These are phyloP conservation scores for Litoditis marina DNA, from an alignment of 2,888 invertebrate genomes.

Conservation along the genomic window DNA sequence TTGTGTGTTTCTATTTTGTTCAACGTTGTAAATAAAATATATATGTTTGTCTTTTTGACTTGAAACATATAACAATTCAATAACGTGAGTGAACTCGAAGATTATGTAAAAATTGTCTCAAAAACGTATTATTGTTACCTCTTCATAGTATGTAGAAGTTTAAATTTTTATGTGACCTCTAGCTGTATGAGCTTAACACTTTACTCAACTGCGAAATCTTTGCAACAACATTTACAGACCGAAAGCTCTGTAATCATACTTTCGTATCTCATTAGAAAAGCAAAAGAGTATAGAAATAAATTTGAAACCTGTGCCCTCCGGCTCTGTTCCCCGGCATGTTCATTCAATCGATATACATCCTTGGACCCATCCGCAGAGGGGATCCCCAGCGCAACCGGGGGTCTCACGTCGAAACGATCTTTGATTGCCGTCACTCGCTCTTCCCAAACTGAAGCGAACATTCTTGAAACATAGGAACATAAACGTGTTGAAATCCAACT, in stretches of 20 bases:
- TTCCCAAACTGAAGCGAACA: slow-evolving; percentile 9
- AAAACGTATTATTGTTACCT: no score
- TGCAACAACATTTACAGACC: no score
- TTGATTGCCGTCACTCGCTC: neutral
- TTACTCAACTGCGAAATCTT: neutral
- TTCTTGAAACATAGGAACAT: neutral
- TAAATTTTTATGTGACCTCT: no score
- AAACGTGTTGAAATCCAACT: neutral
- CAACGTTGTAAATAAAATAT: no score
- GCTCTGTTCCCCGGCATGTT: slow-evolving; percentile 11
- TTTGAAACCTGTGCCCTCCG: slow-evolving; percentile 6
- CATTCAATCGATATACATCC: slow-evolving; percentile 9
- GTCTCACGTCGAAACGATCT: slow-evolving; percentile 1
- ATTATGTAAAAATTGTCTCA: no score
- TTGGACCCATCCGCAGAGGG: slow-evolving; percentile 15
- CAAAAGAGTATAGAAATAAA: neutral
- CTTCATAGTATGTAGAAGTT: no score
- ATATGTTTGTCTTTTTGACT: no score
- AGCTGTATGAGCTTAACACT: neutral
- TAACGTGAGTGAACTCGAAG: no score
- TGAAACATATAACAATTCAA: no score
- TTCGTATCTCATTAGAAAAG: no score
- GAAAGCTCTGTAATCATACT: no score
- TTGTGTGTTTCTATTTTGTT: no score
- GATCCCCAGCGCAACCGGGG: slow-evolving; percentile 1